These are phyloP conservation scores for Scaptomyza hsui DNA, from an alignment of 1,140 invertebrate genomes.

Conservation along the genomic window DNA sequence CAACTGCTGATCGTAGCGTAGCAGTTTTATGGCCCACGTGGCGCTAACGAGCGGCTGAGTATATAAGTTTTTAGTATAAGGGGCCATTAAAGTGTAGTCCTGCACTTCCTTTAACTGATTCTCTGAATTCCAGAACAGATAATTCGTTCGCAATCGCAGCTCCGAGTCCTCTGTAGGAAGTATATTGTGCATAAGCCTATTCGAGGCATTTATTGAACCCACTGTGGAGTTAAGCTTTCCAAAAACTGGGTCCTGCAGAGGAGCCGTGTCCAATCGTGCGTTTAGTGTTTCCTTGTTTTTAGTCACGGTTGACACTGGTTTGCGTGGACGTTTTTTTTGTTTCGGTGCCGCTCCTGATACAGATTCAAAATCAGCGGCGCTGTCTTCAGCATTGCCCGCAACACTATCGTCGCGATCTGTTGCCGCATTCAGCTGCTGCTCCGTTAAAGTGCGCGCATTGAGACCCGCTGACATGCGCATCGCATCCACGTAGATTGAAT, in stretches of 20 bases:
- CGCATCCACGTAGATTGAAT: constrained; percentile 88
- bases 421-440: constrained; percentile 60
- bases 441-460: constrained; percentile 65
- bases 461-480: constrained; percentile 88
- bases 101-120: constrained; percentile 22
- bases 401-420: constrained; percentile 65
- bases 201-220: constrained; percentile 79
- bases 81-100: constrained; percentile 41
- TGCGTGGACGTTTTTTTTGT: constrained; percentile 72
- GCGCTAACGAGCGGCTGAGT: constrained; percentile 24
- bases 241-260: constrained; percentile 79
- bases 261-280: constrained; percentile 70
- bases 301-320: constrained; percentile 80
- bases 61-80: not conserved
- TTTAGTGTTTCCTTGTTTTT: constrained; percentile 83
- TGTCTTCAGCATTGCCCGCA: constrained; percentile 24
- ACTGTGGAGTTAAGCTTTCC: constrained; percentile 81
- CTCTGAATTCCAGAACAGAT: constrained; percentile 66
- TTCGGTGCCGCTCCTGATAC: constrained; percentile 42
- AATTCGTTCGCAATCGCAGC: constrained; percentile 63
- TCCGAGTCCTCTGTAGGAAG: constrained; percentile 69
- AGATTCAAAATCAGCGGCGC: constrained; percentile 15
- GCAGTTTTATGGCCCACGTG: constrained; percentile 52
- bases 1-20: constrained; percentile 39
- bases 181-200: constrained; percentile 80